These are phyloP conservation scores for Coelopa pilipes DNA, from an alignment of 2,888 invertebrate species.

Conservation along the genomic window DNA sequence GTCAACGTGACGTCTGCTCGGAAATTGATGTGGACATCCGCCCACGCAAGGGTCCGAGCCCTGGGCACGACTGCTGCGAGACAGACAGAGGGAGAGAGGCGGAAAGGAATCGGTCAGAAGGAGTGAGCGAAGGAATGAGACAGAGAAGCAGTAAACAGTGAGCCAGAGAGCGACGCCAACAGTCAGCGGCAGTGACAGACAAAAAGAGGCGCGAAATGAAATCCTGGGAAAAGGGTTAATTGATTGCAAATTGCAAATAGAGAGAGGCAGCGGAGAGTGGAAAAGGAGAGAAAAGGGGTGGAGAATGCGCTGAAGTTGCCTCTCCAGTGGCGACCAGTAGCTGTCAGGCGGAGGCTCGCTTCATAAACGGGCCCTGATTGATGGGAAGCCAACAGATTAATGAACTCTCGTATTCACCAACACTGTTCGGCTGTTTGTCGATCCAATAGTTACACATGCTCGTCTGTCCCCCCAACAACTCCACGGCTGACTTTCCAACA, in stretches of 20 bases:
- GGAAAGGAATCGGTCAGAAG: no score
- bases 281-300: no score
- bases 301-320: neutral
- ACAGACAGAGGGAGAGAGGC: no score
- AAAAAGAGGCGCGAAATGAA: constrained; percentile 10
- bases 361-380: neutral
- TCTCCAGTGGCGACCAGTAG: no score
- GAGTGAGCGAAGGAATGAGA: no score
- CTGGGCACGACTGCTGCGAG: no score
- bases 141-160: no score
- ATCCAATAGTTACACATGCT: neutral
- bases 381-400: constrained; percentile 6
- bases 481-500: no score
- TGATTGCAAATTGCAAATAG: constrained; percentile 26
- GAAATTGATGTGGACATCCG: constrained; percentile 37
- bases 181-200: neutral
- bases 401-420: constrained; percentile 26
- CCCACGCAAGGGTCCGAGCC: constrained; percentile 10
- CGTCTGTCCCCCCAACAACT: neutral
- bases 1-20: constrained; percentile 33
- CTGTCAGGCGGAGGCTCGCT: neutral
- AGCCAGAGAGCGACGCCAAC: no score
- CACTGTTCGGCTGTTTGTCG: neutral
- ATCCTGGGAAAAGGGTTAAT: constrained; percentile 33
- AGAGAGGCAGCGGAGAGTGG: neutral